Evolutionary conservation across 2,888 invertebrate species (phyloP), one percentile per base, ranked within the genome.

Genomic region (Pristionchus entomophagus): DNA sequence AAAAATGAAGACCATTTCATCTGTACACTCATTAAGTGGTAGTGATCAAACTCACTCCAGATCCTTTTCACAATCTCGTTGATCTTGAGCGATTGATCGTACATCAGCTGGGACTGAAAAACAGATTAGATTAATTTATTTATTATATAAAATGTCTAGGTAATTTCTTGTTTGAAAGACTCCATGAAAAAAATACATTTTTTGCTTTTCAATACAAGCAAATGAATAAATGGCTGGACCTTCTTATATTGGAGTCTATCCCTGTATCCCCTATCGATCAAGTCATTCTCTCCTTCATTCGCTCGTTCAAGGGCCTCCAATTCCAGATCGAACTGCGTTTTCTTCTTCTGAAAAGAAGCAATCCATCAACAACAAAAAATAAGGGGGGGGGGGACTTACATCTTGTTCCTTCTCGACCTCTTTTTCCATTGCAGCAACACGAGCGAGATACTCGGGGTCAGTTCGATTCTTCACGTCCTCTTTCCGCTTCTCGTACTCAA

Each of bases 401-500:
- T 78, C 53, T 56, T n/a, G 29, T 22, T 53, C 38, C n/a, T 53
- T 22, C 22, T 51, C 26, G 10, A 22, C 19, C n/a, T 85, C 78
- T 8, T 22, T 38, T 22, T 85, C 56, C 32, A 85, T 3, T 35
- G n/a, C 77, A 17, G 35, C 53, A 14, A 49, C 49, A 32, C 49
- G n/a, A 14, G 26, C 56, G 51, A 85, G 22, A 35, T 51, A 77
- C 38, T 85, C 85, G 4, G 53, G 14, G 8, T 51, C 85, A n/a
- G 35, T 51, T 22, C 69, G 26, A 22, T 35, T 45, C 2, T 17
- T 26, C 5, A 69, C 35, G 12, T n/a, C 56, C 8, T 49, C 45
- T 12, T 62, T 65, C 19, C 51, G 26, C 35, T 69, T 32, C 45
- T 84, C 84, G 8, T 22, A 51, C 84, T 84, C 10, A 4, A 84